Evolutionary conservation across 2,797 vertebrate genomes (phyloP).

Genomic region (Catharus ustulatus): DNA sequence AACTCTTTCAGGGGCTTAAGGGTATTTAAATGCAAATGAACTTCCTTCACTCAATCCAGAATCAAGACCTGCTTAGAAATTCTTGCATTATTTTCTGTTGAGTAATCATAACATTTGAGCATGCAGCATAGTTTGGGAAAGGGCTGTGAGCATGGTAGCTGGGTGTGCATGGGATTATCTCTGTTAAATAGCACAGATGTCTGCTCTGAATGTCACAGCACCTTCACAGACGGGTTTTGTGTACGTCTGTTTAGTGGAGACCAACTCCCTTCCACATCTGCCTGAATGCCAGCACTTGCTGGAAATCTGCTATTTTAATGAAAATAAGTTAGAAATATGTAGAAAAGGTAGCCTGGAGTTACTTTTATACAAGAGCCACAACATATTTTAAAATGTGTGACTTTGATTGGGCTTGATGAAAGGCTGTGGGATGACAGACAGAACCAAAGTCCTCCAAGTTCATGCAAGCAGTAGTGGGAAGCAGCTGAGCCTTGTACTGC

Average conservation of each 20-base stretch:
- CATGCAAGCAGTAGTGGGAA: background rate
- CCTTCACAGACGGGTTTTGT: background rate
- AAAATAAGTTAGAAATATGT: background rate
- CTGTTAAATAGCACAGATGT: background rate
- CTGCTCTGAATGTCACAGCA: background rate
- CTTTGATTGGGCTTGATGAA: background rate
- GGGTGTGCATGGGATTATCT: background rate
- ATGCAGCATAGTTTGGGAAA: background rate
- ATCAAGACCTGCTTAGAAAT: background rate
- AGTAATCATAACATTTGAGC: constrained; percentile 3
- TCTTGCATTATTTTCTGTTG: background rate
- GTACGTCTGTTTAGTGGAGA: background rate
- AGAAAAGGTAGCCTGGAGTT: background rate
- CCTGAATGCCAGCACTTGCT: background rate
- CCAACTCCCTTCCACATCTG: background rate
- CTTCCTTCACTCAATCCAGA: constrained; percentile 4
- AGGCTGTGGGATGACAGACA: background rate
- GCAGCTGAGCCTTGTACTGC: background rate
- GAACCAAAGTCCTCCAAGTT: background rate
- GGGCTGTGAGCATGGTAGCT: background rate
- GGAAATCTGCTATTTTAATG: background rate
- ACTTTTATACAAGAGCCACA: background rate
- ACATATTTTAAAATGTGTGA: background rate
- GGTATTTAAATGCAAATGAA: constrained; percentile 54
- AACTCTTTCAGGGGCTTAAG: constrained; percentile 38